Conservation (phyloP, 2,797 vertebrate species). For the Lycodopsis pacificus region DNA sequence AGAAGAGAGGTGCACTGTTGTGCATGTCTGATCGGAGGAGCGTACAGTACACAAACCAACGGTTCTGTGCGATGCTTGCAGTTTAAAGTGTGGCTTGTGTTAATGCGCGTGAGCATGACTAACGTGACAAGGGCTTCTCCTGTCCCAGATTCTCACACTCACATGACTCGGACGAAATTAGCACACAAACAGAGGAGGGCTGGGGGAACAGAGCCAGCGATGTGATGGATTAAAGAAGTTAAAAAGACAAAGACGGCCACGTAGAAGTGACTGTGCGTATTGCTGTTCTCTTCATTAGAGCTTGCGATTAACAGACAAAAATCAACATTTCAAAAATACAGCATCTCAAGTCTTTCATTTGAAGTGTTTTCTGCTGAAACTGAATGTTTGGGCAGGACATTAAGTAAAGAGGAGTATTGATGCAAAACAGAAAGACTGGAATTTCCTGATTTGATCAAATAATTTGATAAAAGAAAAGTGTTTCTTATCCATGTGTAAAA, state of each 20-base stretch:
- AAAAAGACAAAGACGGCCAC: neutral
- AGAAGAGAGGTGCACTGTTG: too few relatives aligned
- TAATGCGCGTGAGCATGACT: slow-evolving; percentile 59
- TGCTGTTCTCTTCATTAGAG: neutral
- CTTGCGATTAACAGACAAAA: neutral
- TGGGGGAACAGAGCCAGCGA: neutral
- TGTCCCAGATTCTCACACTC: slow-evolving; percentile 46
- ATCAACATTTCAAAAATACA: neutral
- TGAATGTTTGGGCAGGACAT: neutral
- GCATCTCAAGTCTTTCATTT: neutral
- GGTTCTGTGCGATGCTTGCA: slow-evolving; percentile 12
- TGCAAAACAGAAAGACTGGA: neutral
- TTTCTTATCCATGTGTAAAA: neutral
- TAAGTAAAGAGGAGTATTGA: neutral
- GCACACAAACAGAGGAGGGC: slow-evolving; percentile 26
- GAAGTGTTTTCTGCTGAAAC: neutral
- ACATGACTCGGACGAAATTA: slow-evolving; percentile 63
- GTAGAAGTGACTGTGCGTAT: neutral
- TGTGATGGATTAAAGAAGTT: neutral
- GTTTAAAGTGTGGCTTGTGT: slow-evolving; percentile 27
- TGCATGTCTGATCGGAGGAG: neutral
- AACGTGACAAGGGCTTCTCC: slow-evolving; percentile 57
- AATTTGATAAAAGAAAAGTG: too few relatives aligned
- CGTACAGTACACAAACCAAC: neutral
- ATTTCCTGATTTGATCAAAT: neutral